A percentile compares a stretch with the other conserved stretches of the same genome.
Conservation (phyloP, 2,797 vertebrate species). For the Sebastes kiyomatsui region DNA sequence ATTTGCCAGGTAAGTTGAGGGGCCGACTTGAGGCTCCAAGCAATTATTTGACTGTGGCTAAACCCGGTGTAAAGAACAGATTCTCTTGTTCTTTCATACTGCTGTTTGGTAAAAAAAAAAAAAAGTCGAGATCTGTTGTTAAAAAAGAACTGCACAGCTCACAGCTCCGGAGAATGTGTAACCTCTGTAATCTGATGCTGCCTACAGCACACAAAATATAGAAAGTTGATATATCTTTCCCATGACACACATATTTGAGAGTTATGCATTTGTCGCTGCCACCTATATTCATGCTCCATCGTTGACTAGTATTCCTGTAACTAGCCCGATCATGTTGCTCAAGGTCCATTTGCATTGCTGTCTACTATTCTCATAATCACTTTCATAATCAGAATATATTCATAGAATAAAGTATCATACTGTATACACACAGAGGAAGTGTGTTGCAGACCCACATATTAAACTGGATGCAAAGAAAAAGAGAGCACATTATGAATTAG, state of each 20-base stretch:
- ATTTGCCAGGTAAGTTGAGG: constrained; percentile 78
- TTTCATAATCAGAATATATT: not conserved
- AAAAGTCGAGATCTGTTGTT: constrained; percentile 44
- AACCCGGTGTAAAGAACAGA: constrained; percentile 58
- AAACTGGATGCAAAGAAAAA: not conserved
- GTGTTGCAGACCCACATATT: not conserved
- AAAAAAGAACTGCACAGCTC: constrained; percentile 16
- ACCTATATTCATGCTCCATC: not conserved
- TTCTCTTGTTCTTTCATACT: constrained; percentile 38
- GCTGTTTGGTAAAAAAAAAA: constrained; percentile 8
- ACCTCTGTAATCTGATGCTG: constrained; percentile 22
- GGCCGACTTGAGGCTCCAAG: constrained; percentile 67
- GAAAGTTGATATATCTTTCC: constrained; percentile 4
- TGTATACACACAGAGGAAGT: not conserved
- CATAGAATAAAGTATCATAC: not conserved
- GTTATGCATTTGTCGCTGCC: not conserved
- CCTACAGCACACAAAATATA: constrained; percentile 29
- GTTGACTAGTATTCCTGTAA: not conserved
- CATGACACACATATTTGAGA: not conserved
- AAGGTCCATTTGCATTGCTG: not conserved
- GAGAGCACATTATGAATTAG: not conserved
- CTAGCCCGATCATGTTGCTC: not conserved
- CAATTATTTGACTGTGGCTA: constrained; percentile 78
- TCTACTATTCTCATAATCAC: not conserved
- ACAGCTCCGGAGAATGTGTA: constrained; percentile 10